Evolutionary conservation across 2,113 vertebrate genomes (phyloP).

Genomic region (Phodopus roborovskii): DNA sequence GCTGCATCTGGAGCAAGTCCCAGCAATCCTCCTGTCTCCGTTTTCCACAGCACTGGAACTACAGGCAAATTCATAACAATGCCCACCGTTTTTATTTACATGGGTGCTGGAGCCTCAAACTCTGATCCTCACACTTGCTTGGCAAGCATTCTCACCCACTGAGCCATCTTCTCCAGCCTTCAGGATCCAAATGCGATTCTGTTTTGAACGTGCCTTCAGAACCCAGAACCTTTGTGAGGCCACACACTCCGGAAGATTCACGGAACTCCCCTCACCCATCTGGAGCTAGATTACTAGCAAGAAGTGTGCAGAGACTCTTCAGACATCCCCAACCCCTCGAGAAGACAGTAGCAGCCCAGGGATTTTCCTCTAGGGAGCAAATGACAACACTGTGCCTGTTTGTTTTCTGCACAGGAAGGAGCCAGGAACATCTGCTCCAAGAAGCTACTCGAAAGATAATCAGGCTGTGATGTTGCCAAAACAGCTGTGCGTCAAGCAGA

Average conservation of each 20-base stretch:
- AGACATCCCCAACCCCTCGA: slow-evolving; percentile 56
- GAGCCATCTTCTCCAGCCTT: neutral
- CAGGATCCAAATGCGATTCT: neutral
- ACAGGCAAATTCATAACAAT: neutral
- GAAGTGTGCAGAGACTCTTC: neutral
- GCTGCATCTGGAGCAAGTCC: neutral
- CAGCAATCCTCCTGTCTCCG: neutral
- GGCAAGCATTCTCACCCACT: neutral
- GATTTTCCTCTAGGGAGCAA: slow-evolving; percentile 71
- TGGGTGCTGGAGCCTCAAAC: neutral
- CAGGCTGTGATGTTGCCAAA: slow-evolving; percentile 75
- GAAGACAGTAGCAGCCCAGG: slow-evolving; percentile 26
- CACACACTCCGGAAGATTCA: neutral
- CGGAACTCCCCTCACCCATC: neutral
- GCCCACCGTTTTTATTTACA: neutral
- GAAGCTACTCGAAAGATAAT: slow-evolving; percentile 83
- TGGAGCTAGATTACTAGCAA: slow-evolving; percentile 45
- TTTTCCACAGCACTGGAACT: neutral
- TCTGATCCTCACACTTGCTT: neutral
- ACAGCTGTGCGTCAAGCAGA: slow-evolving; percentile 77
- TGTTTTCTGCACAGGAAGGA: slow-evolving; percentile 74
- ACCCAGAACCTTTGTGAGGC: accelerated
- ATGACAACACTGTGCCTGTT: slow-evolving; percentile 72
- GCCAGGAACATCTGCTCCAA: slow-evolving; percentile 77
- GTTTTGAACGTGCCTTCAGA: neutral